Conservation (phyloP, 35 echinoderm and acorn worm species). For the Diadema setosum region DNA sequence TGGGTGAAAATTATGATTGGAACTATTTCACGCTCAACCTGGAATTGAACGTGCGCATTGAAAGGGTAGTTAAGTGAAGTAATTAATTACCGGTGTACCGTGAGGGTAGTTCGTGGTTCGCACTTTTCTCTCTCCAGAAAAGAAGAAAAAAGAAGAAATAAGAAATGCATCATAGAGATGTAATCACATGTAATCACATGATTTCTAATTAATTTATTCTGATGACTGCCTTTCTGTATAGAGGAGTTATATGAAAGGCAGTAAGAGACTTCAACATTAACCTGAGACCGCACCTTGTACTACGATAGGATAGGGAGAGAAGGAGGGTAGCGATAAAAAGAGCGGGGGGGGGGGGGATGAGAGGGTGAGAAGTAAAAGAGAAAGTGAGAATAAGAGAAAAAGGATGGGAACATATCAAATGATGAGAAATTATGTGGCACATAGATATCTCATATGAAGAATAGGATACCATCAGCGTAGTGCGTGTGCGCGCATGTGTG, state of each 20-base stretch:
- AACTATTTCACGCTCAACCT: slow-evolving; percentile 11
- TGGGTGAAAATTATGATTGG: slow-evolving; percentile 17
- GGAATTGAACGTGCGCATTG: neutral
- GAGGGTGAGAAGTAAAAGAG: neutral
- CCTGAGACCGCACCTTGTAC: too few species aligned
- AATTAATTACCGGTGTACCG: slow-evolving; percentile 7
- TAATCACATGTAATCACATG: neutral
- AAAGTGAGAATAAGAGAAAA: neutral
- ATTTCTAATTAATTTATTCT: neutral
- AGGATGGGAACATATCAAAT: too few species aligned
- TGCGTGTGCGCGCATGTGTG: too few species aligned
- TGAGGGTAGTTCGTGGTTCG: neutral
- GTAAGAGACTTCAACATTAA: too few species aligned
- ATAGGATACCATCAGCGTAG: too few species aligned
- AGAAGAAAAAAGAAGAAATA: too few species aligned
- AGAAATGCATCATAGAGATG: neutral
- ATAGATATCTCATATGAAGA: too few species aligned
- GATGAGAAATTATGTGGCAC: too few species aligned
- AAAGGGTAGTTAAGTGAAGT: slow-evolving; percentile 16
- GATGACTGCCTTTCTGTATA: neutral
- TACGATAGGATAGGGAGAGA: neutral
- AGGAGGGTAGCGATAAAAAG: neutral
- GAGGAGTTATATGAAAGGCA: neutral
- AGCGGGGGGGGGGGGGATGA: neutral
- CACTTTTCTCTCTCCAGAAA: too few species aligned